Evolutionary conservation across 2,888 invertebrate genomes (phyloP), one percentile per base, ranked within the genome.

Genomic region (Tiliacea citrago): DNA sequence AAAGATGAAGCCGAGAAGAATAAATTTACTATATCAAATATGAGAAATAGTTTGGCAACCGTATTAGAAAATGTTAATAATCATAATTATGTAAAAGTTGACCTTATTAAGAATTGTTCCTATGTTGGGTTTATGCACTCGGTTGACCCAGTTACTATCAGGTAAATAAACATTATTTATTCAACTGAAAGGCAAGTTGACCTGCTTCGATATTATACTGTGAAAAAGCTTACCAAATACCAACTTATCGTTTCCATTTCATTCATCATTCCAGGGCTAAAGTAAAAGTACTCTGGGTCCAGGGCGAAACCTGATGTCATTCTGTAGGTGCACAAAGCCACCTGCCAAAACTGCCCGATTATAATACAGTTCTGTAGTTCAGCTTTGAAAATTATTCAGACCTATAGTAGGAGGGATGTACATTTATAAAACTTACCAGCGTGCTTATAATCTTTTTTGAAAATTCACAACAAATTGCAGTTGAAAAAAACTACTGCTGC

Each of bases 111-210:
- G 82, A 91, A 92, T 70, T 81, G 80, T 42, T 83, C 82, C 5
- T 92, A 91, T 79, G 79, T 75, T 73, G 96, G 96, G 29, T 95
- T 93, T 88, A 79, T 95, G 24, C 93, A 95, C 83, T 93, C 95
- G 0, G 90, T 95, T 69, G 95, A 96, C 83, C 95, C 95, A 55
- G 75, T 93, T n/a, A 90, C 93, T 42, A 80, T 91, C 74, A 95
- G 95, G 95, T 95, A 91, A 89, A 65, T 62, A 39, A 29, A 12
- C n/a, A 18, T 39, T 58, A 18, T 42, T 70, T 72, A 69, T 21
- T 66, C 6, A n/a, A 10, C 6, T 55, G 21, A 13, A 42, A 45
- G 29, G 29, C 29, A 29, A 29, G n/a, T 68, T 55, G 13, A n/a
- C 18, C 13, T 69, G 47, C 10, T 69, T 35, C 2, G 42, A 16